Percentiles rank a stretch among this genome's conserved stretches.
phyloP scores from a whole-genome alignment of 2,888 invertebrate species.

The Heteropelma amictum region DNA sequence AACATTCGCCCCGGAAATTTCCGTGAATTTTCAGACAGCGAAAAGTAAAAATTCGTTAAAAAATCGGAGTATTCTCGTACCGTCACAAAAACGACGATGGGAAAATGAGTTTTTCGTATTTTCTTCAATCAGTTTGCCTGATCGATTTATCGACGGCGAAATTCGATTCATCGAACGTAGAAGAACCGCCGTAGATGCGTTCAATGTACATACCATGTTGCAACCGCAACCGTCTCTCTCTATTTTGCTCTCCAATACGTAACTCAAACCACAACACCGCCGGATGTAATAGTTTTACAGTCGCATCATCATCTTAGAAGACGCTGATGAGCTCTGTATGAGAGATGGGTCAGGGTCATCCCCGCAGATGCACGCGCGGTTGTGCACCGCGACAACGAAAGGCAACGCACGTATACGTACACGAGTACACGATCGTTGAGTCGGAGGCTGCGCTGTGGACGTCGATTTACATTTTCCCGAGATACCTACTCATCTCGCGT shows the following conservation, averaged over 20 bases:
- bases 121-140: too few species aligned
- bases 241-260: slow-evolving; percentile 7
- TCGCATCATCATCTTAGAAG: slow-evolving; percentile 70
- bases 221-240: background rate
- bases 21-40: background rate
- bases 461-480: too few species aligned
- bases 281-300: slow-evolving; percentile 49
- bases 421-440: background rate
- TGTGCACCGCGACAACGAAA: too few species aligned
- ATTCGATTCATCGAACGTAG: too few species aligned
- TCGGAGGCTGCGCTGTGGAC: too few species aligned
- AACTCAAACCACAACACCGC: slow-evolving; percentile 24
- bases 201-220: too few species aligned
- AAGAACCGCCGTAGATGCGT: too few species aligned
- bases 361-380: slow-evolving; percentile 63
- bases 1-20: slow-evolving; percentile 22
- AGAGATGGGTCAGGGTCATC: slow-evolving; percentile 74
- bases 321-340: slow-evolving; percentile 71
- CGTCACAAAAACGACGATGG: too few species aligned
- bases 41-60: background rate
- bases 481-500: too few species aligned
- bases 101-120: too few species aligned
- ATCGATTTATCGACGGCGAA: too few species aligned
- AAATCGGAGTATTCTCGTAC: background rate
- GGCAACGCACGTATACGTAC: slow-evolving; percentile 60